Evolutionary conservation across 2,113 vertebrate genomes (phyloP).

Genomic region (Hemiscyllium ocellatum): DNA sequence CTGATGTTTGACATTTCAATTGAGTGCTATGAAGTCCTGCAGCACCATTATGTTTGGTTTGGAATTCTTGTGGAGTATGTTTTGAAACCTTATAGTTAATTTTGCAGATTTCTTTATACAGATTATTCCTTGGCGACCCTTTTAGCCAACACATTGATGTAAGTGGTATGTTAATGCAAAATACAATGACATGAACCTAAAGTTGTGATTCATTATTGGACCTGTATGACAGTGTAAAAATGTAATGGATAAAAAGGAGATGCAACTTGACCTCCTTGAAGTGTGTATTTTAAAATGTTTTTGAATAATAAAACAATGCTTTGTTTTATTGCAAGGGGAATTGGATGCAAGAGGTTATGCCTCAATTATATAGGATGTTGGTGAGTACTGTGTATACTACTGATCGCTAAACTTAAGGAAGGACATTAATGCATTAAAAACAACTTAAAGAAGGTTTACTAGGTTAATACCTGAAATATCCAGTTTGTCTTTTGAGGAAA

Average conservation of each 20-base stretch:
- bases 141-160: neutral
- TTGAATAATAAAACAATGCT: neutral
- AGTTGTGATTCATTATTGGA: neutral
- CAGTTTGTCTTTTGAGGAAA: too few species aligned
- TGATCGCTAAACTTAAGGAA: too few species aligned
- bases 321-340: too few species aligned
- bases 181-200: neutral
- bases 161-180: neutral
- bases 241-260: neutral
- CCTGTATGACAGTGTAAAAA: neutral
- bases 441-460: too few species aligned
- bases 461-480: too few species aligned
- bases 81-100: neutral
- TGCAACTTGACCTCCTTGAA: neutral
- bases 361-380: too few species aligned
- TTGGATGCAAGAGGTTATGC: too few species aligned
- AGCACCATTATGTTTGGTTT: neutral
- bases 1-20: neutral
- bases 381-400: too few species aligned
- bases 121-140: neutral
- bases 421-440: too few species aligned
- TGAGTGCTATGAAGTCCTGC: neutral
- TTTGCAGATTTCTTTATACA: neutral
- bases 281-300: neutral
- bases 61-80: neutral